Evolutionary conservation across 2,113 vertebrate species (phyloP), one percentile per base, ranked within the genome.

Genomic region (Lanius ludovicianus): DNA sequence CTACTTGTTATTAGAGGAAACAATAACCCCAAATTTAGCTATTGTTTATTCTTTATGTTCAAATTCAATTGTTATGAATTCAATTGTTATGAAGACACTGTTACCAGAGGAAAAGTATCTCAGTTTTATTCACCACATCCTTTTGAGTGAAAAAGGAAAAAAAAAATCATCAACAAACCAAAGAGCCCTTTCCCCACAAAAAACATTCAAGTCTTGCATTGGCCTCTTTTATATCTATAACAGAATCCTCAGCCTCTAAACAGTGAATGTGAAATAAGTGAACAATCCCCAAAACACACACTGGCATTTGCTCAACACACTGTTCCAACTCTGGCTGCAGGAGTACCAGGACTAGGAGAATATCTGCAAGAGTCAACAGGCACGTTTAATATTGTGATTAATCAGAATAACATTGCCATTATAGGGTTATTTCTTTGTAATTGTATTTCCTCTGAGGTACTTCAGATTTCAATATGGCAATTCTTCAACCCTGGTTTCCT

Each of bases 241-340:
- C 8, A 44, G 50, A 57, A 57, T 16, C 60, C n/a, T 67, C 75
- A 79, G 0, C 19, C 63, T 68, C 30, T 31, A 6, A 37, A 23
- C 10, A 55, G n/a, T 7, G 62, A 42, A 39, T 9, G 20, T 27
- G 65, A 60, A 78, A 60, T 22, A n/a, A 78, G 55, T 28, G 27
- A 60, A 11, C 24, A 52, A 11, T 4, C 39, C 41, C 41, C 44
- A 15, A 31, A 83, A 33, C 10, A 25, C 8, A 13, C 39, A 2
- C 9, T 24, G 16, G 15, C 6, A 17, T 33, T 57, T 65, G 44
- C 50, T 47, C 73, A 79, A n/a, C 49, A 20, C 9, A 1, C 24
- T 30, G 39, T 2, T 55, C 73, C 56, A 3, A 15, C 3, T 30
- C 27, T 4, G 14, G 12, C 0, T 52, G 35, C 22, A 8, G 0